Evolutionary conservation across 1,140 invertebrate genomes (phyloP), one percentile per base, ranked within the genome.

Genomic region (Drosophila ambigua): DNA sequence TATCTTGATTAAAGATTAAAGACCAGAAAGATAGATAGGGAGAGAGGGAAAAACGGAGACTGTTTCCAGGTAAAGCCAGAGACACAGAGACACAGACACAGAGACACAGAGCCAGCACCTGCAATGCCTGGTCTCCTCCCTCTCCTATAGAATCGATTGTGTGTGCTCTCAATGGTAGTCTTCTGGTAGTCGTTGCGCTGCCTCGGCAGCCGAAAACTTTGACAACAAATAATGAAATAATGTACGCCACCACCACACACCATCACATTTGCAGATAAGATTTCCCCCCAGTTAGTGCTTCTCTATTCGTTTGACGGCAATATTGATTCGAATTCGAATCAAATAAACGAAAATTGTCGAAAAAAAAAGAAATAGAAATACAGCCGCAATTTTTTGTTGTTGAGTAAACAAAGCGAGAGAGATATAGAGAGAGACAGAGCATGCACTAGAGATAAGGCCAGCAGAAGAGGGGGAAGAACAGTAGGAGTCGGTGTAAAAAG

Each of bases 221-320:
- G 81, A 84, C 80, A 85, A 80, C 80, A 84, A 85, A 87, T 88
- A 87, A 87, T 87, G 82, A 87, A 88, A 88, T 87, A 82, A 88
- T 87, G 82, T 88, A 84, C 35, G 61, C 67, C 74, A 75, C 79
- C 31, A 35, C 72, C 65, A 26, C 5, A 46, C 46, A 48, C 58
- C 58, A 20, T 59, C 68, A 72, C 58, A 31, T 46, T 58, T 51
- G 43, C 59, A 73, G 71, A 73, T 73, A 73, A 73, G 71, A 73
- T 73, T 73, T 44, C 35, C 35, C 4, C 11, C 8, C 57, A 51
- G 49, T 53, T 41, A 11, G 72, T 65, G 69, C 46, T 51, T 43
- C 50, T 57, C 72, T 52, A 74, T 63, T 73, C 83, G 75, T 78
- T 83, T 79, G 83, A 87, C 83, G 87, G 84, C 83, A 89, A 79